Evolutionary conservation across 2,888 invertebrate species (phyloP).

Genomic region (Hyles lineata): DNA sequence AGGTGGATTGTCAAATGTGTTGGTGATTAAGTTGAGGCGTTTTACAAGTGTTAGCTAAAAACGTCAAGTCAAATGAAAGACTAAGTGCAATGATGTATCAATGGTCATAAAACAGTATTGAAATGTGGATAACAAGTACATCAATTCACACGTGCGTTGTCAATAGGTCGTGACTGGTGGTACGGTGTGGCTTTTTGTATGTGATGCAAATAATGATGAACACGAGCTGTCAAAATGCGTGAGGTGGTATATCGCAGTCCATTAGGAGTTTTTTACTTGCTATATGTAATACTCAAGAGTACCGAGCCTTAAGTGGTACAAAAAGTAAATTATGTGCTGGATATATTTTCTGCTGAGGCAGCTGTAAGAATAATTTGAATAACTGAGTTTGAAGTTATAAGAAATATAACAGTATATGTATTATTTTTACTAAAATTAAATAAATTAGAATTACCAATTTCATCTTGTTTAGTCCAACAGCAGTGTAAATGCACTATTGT

Average conservation of each 20-base stretch:
- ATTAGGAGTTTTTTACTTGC: constrained; percentile 24
- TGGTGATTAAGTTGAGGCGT: not conserved
- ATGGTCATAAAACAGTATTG: constrained; percentile 67
- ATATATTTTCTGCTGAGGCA: not conserved
- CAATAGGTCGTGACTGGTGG: constrained; percentile 22
- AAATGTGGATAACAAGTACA: constrained; percentile 46
- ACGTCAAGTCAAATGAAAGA: constrained; percentile 62
- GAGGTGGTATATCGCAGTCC: constrained; percentile 20
- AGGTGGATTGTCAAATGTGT: not conserved
- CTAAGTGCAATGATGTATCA: constrained; percentile 66
- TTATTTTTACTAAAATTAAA: too few relatives aligned
- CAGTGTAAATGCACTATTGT: too few relatives aligned
- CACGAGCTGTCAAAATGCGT: constrained; percentile 13
- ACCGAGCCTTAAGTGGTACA: constrained; percentile 6
- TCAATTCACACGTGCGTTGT: constrained; percentile 19
- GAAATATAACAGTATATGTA: too few relatives aligned
- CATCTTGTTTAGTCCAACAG: too few relatives aligned
- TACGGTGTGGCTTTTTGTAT: constrained; percentile 13
- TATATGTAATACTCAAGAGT: too few relatives aligned
- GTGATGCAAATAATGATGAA: constrained; percentile 26
- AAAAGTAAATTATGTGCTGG: not conserved
- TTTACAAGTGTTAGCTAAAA: constrained; percentile 27
- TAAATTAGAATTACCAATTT: too few relatives aligned
- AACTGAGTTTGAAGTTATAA: too few relatives aligned
- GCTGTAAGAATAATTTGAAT: not conserved